These are phyloP conservation scores for Pipistrellus kuhlii DNA, from an alignment of 2,797 vertebrate species.

Conservation along the genomic window DNA sequence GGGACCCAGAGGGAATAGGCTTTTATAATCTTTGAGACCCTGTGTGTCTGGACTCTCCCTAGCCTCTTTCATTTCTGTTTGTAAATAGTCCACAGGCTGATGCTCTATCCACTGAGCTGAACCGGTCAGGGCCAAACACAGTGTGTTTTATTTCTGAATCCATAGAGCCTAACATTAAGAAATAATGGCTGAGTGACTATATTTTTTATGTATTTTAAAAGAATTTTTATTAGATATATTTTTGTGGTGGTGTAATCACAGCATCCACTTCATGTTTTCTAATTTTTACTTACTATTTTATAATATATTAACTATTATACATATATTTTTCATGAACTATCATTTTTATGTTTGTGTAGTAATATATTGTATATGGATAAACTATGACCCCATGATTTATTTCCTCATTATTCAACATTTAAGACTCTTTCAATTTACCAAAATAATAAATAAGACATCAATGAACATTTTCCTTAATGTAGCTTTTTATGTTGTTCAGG, in stretches of 20 bases:
- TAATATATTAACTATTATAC: not conserved
- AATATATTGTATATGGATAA: not conserved
- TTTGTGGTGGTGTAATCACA: not conserved
- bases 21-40: not conserved
- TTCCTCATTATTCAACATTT: constrained; percentile 11
- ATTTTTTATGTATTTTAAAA: not conserved
- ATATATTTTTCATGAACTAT: not conserved
- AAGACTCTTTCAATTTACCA: not conserved
- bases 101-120: no score
- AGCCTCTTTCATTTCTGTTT: constrained; percentile 21
- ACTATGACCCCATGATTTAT: not conserved
- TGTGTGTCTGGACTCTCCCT: not conserved
- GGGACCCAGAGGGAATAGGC: not conserved
- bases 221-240: not conserved
- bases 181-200: not conserved
- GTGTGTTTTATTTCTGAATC: not conserved
- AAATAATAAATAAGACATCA: constrained; percentile 17
- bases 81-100: not conserved
- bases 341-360: not conserved
- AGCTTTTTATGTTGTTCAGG: not conserved
- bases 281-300: constrained; percentile 9
- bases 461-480: not conserved
- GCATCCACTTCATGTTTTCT: not conserved
- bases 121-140: not conserved
- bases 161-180: not conserved